A percentile compares a stretch with the other conserved stretches of the same genome.
Conservation (phyloP, 2,113 vertebrate genomes). For the Seriola dumerili region DNA sequence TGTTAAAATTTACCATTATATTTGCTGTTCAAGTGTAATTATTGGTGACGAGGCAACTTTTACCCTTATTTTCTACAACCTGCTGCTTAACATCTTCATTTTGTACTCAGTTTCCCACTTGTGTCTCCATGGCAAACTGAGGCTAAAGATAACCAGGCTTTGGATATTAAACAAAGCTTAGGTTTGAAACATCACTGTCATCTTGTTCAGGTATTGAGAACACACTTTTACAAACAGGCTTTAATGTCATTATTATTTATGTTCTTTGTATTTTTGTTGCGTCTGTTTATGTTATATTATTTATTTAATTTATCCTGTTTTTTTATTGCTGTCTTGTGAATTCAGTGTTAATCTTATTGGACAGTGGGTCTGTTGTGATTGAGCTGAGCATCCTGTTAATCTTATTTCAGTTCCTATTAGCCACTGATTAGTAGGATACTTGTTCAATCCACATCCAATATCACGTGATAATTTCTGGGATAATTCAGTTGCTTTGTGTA, state of each 20-base stretch:
- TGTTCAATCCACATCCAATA: neutral
- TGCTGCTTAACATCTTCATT: conserved; percentile 49
- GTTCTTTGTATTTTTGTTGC: neutral
- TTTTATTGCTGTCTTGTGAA: neutral
- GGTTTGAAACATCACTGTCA: conserved; percentile 39
- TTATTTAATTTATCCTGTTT: neutral
- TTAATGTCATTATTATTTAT: neutral
- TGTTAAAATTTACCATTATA: neutral
- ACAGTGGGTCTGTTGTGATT: neutral
- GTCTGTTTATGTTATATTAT: neutral
- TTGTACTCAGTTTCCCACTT: conserved; percentile 46
- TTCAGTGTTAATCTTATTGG: neutral
- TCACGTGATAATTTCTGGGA: neutral
- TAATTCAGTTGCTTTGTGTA: neutral
- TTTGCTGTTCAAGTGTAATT: neutral
- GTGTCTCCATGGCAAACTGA: conserved; percentile 52
- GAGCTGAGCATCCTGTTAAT: neutral
- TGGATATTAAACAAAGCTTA: conserved; percentile 43
- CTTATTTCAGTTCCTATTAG: neutral
- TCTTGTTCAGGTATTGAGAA: conserved; percentile 39
- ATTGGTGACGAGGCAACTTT: neutral
- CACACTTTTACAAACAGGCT: conserved; percentile 16
- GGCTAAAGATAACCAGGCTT: conserved; percentile 48
- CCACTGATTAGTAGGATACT: neutral
- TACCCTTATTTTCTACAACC: conserved; percentile 4